Percentiles rank a stretch among this genome's conserved stretches.
Conservation (phyloP, 2,797 vertebrate species). For the Eurystomus glaucurus region DNA sequence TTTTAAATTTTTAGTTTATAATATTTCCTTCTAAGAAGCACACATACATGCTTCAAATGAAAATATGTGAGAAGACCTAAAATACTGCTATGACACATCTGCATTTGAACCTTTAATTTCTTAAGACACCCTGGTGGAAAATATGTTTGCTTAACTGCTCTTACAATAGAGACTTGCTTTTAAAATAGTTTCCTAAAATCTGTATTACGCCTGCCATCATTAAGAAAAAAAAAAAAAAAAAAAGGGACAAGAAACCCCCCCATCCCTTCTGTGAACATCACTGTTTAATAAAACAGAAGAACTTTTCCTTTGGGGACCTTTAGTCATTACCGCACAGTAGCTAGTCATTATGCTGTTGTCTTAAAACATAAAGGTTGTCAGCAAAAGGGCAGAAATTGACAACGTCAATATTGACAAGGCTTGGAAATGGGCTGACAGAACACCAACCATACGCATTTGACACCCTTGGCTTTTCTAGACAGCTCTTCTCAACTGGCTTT, state of each 20-base stretch:
- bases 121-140: neutral
- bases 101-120: neutral
- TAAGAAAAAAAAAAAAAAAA: fast-evolving
- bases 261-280: neutral
- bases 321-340: neutral
- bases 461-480: neutral
- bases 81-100: neutral
- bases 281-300: neutral
- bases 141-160: neutral
- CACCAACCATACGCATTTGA: neutral
- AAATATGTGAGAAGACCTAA: neutral
- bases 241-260: fast-evolving
- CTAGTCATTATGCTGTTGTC: constrained; percentile 39
- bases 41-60: neutral
- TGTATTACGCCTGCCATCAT: neutral
- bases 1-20: neutral
- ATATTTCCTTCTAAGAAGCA: neutral
- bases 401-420: constrained; percentile 20
- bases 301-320: constrained; percentile 34
- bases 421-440: neutral
- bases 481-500: neutral
- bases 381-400: neutral
- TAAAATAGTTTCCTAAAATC: neutral
- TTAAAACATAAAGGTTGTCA: constrained; percentile 19
- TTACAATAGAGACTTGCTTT: neutral